Percentiles rank a stretch among this genome's conserved stretches.
phyloP scores from a whole-genome alignment of 2,797 vertebrate species.

The Fratercula arctica region DNA sequence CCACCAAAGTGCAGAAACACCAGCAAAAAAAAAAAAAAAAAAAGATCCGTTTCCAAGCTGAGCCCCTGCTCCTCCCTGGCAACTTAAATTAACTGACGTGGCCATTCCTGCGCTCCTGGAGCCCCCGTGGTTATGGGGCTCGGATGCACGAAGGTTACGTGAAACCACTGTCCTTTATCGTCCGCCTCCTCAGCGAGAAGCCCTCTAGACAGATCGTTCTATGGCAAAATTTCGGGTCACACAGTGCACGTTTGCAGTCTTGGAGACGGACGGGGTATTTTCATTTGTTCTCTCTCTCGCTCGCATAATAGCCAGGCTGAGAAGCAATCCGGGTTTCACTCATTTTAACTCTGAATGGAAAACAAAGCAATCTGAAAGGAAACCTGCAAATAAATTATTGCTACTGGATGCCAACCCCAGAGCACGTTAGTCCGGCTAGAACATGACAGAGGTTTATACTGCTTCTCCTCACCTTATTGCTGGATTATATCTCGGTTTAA shows the following conservation, averaged over 20 bases:
- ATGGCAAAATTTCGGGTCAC: slow-evolving; percentile 23
- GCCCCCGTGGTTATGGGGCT: neutral
- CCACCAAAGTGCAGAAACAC: neutral
- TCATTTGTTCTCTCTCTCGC: neutral
- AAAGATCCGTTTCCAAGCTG: neutral
- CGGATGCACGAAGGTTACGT: slow-evolving; percentile 13
- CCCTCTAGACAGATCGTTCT: slow-evolving; percentile 20
- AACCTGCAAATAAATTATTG: neutral
- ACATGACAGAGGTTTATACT: neutral
- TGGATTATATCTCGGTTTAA: neutral
- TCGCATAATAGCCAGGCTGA: neutral
- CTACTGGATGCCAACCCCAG: neutral
- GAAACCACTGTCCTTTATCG: slow-evolving; percentile 37
- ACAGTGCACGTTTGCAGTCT: slow-evolving; percentile 25
- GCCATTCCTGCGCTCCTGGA: neutral
- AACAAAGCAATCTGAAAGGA: neutral
- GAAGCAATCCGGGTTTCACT: neutral
- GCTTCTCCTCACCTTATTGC: neutral
- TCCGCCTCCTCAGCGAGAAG: slow-evolving; percentile 1
- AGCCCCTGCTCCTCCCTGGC: neutral
- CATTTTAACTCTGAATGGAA: neutral
- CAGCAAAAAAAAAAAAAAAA: neutral
- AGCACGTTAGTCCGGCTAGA: neutral
- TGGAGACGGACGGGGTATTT: neutral
- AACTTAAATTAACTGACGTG: neutral